phyloP scores from a whole-genome alignment of 2,113 vertebrate species.

The Nibea albiflora region DNA sequence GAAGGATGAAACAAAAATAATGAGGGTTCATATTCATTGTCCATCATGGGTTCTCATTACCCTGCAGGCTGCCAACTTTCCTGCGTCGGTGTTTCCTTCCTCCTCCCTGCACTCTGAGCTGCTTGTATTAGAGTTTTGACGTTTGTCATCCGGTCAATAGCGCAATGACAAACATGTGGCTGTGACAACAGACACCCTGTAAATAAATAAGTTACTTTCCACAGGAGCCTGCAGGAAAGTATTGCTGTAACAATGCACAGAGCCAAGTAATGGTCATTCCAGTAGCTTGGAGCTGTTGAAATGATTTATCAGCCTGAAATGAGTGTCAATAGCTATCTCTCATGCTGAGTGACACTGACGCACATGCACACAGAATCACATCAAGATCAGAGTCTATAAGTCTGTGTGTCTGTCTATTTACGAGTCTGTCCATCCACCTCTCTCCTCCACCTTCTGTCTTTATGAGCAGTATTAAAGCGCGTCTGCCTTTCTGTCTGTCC shows the following conservation, averaged over 20 bases:
- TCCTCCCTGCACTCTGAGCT: not conserved
- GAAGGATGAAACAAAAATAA: not conserved
- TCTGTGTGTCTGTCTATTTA: conserved; percentile 35
- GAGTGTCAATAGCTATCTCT: conserved; percentile 24
- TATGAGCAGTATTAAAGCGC: conserved; percentile 46
- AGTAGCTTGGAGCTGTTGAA: too few relatives aligned
- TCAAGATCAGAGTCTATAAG: not conserved
- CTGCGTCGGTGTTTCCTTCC: not conserved
- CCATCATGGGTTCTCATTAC: not conserved
- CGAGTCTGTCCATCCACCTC: conserved; percentile 32
- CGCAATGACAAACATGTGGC: not conserved
- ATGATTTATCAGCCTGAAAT: conserved; percentile 25
- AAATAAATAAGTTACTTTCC: not conserved
- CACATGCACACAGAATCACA: not conserved
- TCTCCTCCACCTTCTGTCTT: conserved; percentile 20
- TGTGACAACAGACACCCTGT: not conserved
- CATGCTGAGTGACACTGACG: not conserved
- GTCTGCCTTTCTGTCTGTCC: conserved; percentile 59
- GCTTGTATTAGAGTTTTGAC: not conserved
- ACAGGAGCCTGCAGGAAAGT: too few relatives aligned
- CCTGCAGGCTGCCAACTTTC: not conserved
- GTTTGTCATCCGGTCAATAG: not conserved
- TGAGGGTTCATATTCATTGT: not conserved
- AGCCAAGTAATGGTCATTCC: not conserved
- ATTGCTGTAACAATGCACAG: not conserved